Conservation (phyloP, 2,113 vertebrate genomes). For the Suricata suricatta region DNA sequence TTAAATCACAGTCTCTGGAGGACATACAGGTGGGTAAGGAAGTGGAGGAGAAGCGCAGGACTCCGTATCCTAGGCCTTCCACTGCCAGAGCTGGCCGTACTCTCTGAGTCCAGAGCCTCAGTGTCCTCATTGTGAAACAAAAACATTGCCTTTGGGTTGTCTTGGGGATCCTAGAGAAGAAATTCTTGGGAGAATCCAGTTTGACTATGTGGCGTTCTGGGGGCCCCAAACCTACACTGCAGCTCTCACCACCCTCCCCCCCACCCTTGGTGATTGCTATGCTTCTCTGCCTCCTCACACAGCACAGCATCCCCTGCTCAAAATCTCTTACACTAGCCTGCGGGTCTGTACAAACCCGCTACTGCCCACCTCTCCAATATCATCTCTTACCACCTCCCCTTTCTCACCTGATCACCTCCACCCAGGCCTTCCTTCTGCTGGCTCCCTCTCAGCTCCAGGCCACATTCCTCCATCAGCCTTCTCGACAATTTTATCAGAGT, state of each 20-base stretch:
- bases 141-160: background rate
- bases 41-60: too few relatives aligned
- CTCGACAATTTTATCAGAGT: background rate
- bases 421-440: background rate
- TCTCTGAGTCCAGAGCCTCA: background rate
- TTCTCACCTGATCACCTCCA: too few relatives aligned
- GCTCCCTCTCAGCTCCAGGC: background rate
- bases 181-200: background rate
- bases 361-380: background rate
- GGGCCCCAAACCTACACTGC: too few relatives aligned
- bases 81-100: rapidly evolving
- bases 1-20: background rate
- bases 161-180: background rate
- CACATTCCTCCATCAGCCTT: background rate
- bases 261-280: rapidly evolving
- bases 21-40: background rate
- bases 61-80: background rate
- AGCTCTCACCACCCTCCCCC: too few relatives aligned
- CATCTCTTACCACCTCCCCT: rapidly evolving
- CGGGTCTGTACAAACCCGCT: background rate
- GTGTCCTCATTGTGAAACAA: background rate
- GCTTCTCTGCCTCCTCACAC: background rate
- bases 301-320: background rate
- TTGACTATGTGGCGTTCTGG: background rate
- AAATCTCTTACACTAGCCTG: background rate